Percentiles rank a stretch among this genome's conserved stretches.
These are phyloP conservation scores for Columba guinea DNA, from an alignment of 2,797 vertebrate genomes.

Conservation along the genomic window DNA sequence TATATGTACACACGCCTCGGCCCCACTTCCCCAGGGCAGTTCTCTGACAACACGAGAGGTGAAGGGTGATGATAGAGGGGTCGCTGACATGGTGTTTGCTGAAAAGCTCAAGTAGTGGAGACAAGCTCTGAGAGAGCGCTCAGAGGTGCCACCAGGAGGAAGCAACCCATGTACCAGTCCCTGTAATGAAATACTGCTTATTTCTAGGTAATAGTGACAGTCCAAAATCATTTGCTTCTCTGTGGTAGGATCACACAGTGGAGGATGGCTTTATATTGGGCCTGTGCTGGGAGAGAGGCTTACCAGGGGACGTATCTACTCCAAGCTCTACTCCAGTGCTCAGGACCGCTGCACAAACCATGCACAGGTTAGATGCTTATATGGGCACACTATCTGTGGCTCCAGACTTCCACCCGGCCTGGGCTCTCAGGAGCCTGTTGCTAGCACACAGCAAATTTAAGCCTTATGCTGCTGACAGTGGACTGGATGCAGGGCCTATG, in stretches of 20 bases:
- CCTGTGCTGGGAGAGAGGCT: background rate
- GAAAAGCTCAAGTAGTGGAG: background rate
- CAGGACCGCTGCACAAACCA: too few relatives aligned
- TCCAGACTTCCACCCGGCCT: background rate
- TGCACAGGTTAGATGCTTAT: background rate
- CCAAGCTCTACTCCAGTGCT: background rate
- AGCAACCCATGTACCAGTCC: background rate
- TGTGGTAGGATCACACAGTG: background rate
- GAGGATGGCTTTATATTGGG: background rate
- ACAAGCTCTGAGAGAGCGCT: background rate
- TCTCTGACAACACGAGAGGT: background rate
- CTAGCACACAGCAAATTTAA: background rate
- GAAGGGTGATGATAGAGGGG: background rate
- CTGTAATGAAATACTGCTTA: background rate
- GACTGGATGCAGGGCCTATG: rapidly evolving
- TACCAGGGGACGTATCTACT: background rate
- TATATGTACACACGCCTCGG: background rate
- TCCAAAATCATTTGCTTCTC: background rate
- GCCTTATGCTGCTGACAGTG: background rate
- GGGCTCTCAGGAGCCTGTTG: background rate
- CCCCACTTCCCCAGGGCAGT: background rate
- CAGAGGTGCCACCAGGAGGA: background rate
- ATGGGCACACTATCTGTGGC: background rate
- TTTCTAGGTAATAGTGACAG: background rate
- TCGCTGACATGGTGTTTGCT: background rate